Evolutionary conservation across 92 coral and sea anemone genomes (phyloP).

Genomic region (Parazoanthus darwini): DNA sequence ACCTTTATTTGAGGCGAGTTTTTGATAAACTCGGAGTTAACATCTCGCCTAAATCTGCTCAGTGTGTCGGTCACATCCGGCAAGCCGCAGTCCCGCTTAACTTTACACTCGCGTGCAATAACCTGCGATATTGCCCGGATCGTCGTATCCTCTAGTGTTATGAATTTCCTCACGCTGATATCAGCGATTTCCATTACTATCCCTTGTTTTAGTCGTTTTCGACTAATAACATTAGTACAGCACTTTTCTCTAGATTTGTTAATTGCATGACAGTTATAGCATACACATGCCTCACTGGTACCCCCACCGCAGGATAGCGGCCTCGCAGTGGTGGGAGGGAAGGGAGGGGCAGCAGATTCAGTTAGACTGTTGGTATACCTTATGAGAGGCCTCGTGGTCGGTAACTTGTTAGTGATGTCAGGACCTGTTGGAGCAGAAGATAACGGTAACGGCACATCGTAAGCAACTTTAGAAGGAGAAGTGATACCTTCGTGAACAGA

Average conservation of each 20-base stretch:
- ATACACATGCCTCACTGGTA: constrained; percentile 54
- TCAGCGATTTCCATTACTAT: constrained; percentile 28
- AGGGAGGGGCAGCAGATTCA: neutral
- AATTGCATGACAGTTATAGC: constrained; percentile 71
- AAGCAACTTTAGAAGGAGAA: constrained; percentile 33
- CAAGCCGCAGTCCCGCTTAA: constrained; percentile 1
- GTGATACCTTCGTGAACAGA: constrained; percentile 39
- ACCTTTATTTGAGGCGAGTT: constrained; percentile 19
- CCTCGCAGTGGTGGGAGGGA: constrained; percentile 9
- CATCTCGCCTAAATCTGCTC: constrained; percentile 14
- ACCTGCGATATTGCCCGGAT: constrained; percentile 12
- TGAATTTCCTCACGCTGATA: constrained; percentile 9
- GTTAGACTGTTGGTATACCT: constrained; percentile 2
- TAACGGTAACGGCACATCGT: constrained; percentile 32
- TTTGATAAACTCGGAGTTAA: constrained; percentile 4
- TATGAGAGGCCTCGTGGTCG: constrained; percentile 23
- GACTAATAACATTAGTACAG: constrained; percentile 56
- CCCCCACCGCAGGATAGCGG: constrained; percentile 40
- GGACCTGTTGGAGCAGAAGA: constrained; percentile 44
- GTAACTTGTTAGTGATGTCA: constrained; percentile 19
- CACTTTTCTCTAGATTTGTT: constrained; percentile 49
- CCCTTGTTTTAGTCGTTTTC: constrained; percentile 29
- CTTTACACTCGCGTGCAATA: constrained; percentile 28
- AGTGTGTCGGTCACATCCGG: neutral
- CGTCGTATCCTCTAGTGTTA: neutral